Conservation (phyloP, 2,113 vertebrate genomes). For the Panthera leo region DNA sequence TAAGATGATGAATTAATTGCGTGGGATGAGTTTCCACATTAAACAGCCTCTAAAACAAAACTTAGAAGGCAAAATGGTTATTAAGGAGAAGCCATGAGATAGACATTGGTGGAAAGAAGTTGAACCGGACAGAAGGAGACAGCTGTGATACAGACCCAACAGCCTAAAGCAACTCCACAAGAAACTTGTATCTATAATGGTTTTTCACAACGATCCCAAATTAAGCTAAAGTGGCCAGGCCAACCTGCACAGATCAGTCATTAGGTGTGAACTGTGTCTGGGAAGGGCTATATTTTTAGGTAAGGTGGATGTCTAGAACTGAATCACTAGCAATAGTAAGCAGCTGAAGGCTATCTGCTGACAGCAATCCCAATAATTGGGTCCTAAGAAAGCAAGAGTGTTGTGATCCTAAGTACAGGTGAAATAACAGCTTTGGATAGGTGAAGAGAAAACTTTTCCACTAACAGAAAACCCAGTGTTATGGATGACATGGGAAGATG, state of each 20-base stretch:
- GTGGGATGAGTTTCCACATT: neutral
- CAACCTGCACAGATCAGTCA: neutral
- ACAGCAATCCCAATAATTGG: neutral
- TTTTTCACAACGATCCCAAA: neutral
- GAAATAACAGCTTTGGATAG: neutral
- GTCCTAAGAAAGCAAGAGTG: neutral
- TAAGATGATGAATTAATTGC: neutral
- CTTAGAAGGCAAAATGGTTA: neutral
- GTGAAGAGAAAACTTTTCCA: neutral
- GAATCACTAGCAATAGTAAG: neutral
- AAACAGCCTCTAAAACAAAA: neutral
- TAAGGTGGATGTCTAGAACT: neutral
- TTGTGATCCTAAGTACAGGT: neutral
- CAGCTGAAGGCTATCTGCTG: neutral
- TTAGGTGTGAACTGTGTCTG: neutral
- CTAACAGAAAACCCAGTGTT: neutral
- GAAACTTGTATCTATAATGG: neutral
- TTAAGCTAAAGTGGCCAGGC: neutral
- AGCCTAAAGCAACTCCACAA: neutral
- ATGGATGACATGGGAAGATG: neutral
- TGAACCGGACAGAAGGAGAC: neutral
- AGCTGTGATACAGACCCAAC: neutral
- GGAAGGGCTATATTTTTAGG: neutral
- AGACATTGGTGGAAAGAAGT: neutral
- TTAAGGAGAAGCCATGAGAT: neutral